Evolutionary conservation across 92 coral and sea anemone genomes (phyloP).

Genomic region (Galaxea fascicularis): DNA sequence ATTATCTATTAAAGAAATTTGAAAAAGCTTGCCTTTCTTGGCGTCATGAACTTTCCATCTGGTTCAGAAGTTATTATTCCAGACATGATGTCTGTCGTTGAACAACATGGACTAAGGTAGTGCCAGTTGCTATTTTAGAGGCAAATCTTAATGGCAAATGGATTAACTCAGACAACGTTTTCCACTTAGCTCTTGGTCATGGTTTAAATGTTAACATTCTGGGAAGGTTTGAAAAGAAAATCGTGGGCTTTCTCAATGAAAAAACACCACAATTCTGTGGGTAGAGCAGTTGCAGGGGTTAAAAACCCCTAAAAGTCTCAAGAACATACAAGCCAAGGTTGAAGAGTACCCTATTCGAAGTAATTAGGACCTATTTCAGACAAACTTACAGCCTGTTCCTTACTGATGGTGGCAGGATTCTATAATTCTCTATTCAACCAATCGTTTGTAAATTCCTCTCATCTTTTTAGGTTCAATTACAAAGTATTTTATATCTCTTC

Average conservation of each 20-base stretch:
- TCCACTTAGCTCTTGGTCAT: slow-evolving; percentile 71
- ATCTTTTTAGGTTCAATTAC: slow-evolving; percentile 67
- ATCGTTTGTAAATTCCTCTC: slow-evolving; percentile 48
- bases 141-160: slow-evolving; percentile 96
- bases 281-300: slow-evolving; percentile 85
- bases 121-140: slow-evolving; percentile 90
- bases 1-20: no score
- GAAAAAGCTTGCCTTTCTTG: slow-evolving; percentile 83
- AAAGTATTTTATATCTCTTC: slow-evolving; percentile 79
- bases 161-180: slow-evolving; percentile 78
- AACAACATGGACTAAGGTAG: slow-evolving; percentile 77
- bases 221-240: slow-evolving; percentile 82
- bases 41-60: slow-evolving; percentile 82
- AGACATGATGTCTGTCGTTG: slow-evolving; percentile 82
- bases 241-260: slow-evolving; percentile 87
- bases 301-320: slow-evolving; percentile 66
- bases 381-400: slow-evolving; percentile 79
- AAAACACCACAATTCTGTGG: slow-evolving; percentile 86
- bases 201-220: slow-evolving; percentile 81
- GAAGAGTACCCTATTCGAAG: slow-evolving; percentile 77
- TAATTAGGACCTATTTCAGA: slow-evolving; percentile 70
- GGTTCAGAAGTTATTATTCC: slow-evolving; percentile 97
- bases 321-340: slow-evolving; percentile 81
- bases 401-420: slow-evolving; percentile 63
- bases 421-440: slow-evolving; percentile 61